These are phyloP conservation scores for Tauraco hartlaubi DNA, from an alignment of 2,797 vertebrate genomes.

Conservation along the genomic window DNA sequence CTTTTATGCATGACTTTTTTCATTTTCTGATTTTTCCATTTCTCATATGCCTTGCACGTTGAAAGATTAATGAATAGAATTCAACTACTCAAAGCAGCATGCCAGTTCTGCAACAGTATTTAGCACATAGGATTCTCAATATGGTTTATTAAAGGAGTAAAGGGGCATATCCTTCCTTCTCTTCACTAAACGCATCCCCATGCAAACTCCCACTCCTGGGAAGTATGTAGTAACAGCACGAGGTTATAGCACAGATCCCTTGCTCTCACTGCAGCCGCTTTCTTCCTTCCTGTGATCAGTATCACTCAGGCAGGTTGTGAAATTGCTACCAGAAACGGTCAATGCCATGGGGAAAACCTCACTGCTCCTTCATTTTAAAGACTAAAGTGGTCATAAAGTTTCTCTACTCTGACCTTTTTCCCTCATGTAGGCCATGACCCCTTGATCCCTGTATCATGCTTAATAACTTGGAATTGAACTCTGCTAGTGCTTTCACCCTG, in stretches of 20 bases:
- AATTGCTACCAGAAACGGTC: neutral
- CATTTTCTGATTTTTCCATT: neutral
- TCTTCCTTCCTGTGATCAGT: neutral
- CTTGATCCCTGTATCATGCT: neutral
- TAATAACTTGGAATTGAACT: neutral
- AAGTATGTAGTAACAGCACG: neutral
- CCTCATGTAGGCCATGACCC: neutral
- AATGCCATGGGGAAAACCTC: neutral
- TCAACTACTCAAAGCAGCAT: neutral
- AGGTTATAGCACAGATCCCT: neutral
- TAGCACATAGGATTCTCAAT: neutral
- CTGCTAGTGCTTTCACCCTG: neutral
- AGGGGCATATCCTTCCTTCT: neutral
- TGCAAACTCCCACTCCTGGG: neutral
- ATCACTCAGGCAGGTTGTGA: neutral
- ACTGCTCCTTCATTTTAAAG: neutral
- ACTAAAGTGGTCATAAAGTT: neutral
- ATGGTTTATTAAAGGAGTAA: neutral
- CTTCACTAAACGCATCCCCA: neutral
- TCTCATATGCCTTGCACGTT: neutral
- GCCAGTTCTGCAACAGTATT: neutral
- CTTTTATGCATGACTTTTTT: neutral
- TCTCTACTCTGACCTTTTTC: neutral
- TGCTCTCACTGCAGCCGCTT: neutral
- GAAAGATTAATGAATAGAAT: neutral